These are phyloP conservation scores for Homarus americanus DNA, from an alignment of 1,140 invertebrate species.

Conservation along the genomic window DNA sequence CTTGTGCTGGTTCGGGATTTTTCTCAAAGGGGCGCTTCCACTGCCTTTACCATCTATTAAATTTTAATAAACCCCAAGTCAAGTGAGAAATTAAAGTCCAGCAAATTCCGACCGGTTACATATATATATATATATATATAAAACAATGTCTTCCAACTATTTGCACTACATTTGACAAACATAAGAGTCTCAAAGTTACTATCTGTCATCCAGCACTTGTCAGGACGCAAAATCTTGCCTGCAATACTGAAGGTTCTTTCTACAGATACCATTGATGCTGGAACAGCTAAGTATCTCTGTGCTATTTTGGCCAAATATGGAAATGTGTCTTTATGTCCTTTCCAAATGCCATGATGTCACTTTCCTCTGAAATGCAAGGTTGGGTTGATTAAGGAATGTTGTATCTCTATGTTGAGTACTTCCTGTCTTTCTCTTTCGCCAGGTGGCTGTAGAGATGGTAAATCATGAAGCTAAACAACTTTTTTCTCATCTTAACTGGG, in stretches of 20 bases:
- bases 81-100: too few relatives aligned
- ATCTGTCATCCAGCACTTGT: neutral
- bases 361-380: slow-evolving; percentile 25
- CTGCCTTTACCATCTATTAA: too few relatives aligned
- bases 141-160: neutral
- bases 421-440: neutral
- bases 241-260: slow-evolving; percentile 3
- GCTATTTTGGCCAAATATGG: slow-evolving; percentile 13
- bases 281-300: slow-evolving; percentile 16
- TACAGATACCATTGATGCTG: slow-evolving; percentile 21
- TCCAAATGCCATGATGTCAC: slow-evolving; percentile 26
- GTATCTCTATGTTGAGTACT: slow-evolving; percentile 19
- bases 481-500: neutral
- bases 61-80: too few relatives aligned
- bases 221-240: neutral
- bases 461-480: slow-evolving; percentile 21
- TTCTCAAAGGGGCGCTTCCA: too few relatives aligned
- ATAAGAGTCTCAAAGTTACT: slow-evolving; percentile 29
- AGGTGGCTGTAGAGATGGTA: neutral
- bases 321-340: slow-evolving; percentile 10
- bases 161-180: slow-evolving; percentile 18
- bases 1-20: too few relatives aligned
- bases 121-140: slow-evolving; percentile 42
- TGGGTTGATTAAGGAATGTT: slow-evolving; percentile 25
- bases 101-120: too few relatives aligned